These are phyloP conservation scores for Rana temporaria DNA, from an alignment of 2,113 vertebrate genomes.

Conservation along the genomic window DNA sequence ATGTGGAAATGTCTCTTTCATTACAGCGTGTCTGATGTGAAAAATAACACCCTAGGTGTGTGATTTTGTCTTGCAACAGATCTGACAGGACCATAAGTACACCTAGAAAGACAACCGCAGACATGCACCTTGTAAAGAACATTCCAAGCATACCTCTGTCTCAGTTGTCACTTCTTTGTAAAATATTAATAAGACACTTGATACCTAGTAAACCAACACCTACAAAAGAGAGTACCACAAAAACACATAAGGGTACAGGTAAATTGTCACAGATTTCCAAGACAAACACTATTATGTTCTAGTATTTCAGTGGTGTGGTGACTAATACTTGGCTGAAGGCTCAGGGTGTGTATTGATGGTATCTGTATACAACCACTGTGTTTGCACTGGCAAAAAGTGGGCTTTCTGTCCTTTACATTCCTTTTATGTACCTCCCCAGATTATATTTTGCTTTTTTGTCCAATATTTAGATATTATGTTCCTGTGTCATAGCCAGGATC, in stretches of 20 bases:
- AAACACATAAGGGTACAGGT: constrained; percentile 28
- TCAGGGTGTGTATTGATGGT: background rate
- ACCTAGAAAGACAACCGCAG: constrained; percentile 65
- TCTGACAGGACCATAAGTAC: constrained; percentile 57
- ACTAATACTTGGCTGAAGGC: constrained; percentile 22
- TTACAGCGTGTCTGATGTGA: background rate
- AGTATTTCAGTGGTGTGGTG: constrained; percentile 20
- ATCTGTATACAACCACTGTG: background rate
- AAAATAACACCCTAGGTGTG: constrained; percentile 34
- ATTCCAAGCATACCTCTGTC: constrained; percentile 76
- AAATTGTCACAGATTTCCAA: constrained; percentile 4
- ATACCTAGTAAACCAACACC: constrained; percentile 60
- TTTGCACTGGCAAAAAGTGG: constrained; percentile 5
- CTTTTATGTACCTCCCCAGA: background rate
- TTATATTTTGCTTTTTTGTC: background rate
- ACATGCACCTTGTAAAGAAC: constrained; percentile 73
- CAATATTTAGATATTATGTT: no score
- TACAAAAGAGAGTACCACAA: constrained; percentile 51
- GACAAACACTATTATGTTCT: constrained; percentile 38
- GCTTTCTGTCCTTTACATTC: background rate
- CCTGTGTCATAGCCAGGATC: no score
- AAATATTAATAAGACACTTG: constrained; percentile 69
- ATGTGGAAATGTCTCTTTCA: background rate
- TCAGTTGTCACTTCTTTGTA: constrained; percentile 61
- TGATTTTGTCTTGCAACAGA: constrained; percentile 54